phyloP scores from a whole-genome alignment of 2,113 vertebrate genomes.

The Tachycineta bicolor region DNA sequence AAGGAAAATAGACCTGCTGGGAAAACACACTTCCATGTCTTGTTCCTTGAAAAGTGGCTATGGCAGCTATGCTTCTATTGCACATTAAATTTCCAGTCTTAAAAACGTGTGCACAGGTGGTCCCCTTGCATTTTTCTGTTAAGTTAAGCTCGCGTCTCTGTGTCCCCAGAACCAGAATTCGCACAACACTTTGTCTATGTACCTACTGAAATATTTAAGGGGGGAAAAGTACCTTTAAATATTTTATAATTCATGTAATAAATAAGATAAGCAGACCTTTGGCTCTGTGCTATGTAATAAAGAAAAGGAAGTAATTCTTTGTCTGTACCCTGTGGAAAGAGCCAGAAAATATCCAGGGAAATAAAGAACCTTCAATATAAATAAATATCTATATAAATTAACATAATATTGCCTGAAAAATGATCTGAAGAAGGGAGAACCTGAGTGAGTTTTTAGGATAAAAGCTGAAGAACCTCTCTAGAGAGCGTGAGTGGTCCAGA shows the following conservation, averaged over 20 bases:
- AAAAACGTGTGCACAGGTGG: background rate
- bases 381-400: background rate
- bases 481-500: background rate
- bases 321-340: background rate
- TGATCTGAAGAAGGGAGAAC: background rate
- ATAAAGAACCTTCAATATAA: background rate
- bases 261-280: background rate
- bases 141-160: background rate
- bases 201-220: background rate
- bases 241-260: background rate
- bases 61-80: background rate
- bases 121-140: background rate
- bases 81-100: background rate
- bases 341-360: background rate
- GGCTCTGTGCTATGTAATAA: background rate
- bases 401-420: background rate
- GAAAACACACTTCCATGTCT: background rate
- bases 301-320: background rate
- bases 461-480: background rate
- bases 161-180: background rate
- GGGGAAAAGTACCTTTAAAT: background rate
- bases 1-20: background rate
- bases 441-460: background rate
- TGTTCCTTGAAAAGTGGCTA: background rate
- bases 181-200: accelerated